Evolutionary conservation across 2,888 invertebrate genomes (phyloP).

Genomic region (Mythimna vitellina): DNA sequence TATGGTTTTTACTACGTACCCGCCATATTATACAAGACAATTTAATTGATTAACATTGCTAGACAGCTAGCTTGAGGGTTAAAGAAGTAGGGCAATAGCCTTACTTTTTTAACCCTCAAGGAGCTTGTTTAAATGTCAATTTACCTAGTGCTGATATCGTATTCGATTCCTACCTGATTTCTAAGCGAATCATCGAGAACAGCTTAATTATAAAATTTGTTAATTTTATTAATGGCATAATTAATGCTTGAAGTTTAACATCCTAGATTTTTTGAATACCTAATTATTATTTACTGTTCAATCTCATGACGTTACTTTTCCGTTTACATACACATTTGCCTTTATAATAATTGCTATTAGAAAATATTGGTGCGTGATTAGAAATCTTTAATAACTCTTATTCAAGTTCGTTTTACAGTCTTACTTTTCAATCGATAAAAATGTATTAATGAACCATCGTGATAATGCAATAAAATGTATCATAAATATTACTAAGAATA

Average conservation of each 20-base stretch:
- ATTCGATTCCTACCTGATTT: conserved; percentile 15
- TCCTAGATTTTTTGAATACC: conserved; percentile 25
- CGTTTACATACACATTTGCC: conserved; percentile 27
- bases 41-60: no score
- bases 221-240: not conserved
- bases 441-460: conserved; percentile 22
- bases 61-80: no score
- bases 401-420: conserved; percentile 43
- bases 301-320: conserved; percentile 19
- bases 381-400: conserved; percentile 48
- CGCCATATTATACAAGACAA: no score
- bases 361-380: conserved; percentile 46
- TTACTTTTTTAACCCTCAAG: conserved; percentile 4
- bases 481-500: conserved; percentile 10
- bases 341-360: conserved; percentile 30
- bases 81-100: no score
- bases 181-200: conserved; percentile 11
- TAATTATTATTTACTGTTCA: conserved; percentile 8
- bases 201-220: not conserved
- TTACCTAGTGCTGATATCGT: conserved; percentile 1
- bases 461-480: conserved; percentile 26
- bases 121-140: conserved; percentile 35
- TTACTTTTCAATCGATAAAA: conserved; percentile 46
- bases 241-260: conserved; percentile 24
- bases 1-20: no score